Evolutionary conservation across 2,797 vertebrate genomes (phyloP).

Genomic region (Schizopygopsis malacanthus): DNA sequence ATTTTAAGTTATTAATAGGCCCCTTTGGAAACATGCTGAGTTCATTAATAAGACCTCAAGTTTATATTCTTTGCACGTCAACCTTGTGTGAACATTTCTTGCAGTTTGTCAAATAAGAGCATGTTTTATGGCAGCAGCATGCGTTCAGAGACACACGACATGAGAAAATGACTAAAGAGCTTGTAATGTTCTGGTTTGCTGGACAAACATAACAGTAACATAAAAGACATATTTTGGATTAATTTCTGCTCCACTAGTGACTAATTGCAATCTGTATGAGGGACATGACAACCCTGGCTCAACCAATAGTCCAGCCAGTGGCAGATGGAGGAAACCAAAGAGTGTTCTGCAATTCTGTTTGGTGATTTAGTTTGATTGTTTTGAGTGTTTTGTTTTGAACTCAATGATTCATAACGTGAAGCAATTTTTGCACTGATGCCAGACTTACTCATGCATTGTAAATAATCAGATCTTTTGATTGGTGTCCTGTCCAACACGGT

Average conservation of each 20-base stretch:
- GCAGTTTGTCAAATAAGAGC: neutral
- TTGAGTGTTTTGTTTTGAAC: neutral
- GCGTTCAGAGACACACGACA: neutral
- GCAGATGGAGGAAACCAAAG: conserved; percentile 3
- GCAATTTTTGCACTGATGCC: neutral
- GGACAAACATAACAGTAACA: conserved; percentile 6
- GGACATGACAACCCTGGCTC: neutral
- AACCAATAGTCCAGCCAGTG: neutral
- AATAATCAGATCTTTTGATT: too few species aligned
- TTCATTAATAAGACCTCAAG: neutral
- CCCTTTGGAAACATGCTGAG: neutral
- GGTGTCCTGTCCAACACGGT: too few species aligned
- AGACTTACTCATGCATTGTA: too few species aligned
- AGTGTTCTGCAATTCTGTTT: neutral
- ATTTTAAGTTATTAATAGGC: neutral
- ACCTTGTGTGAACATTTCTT: neutral
- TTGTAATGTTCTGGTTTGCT: conserved; percentile 7
- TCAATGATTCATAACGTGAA: neutral
- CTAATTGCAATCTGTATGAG: conserved; percentile 1
- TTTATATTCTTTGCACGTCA: neutral
- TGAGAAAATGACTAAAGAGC: neutral
- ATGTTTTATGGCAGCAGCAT: neutral
- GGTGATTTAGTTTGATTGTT: neutral
- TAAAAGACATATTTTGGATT: neutral
- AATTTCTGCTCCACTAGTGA: conserved; percentile 2